Percentiles rank a stretch among this genome's conserved stretches.
These are phyloP conservation scores for Hephaestus fuliginosus DNA, from an alignment of 2,797 vertebrate species.

Conservation along the genomic window DNA sequence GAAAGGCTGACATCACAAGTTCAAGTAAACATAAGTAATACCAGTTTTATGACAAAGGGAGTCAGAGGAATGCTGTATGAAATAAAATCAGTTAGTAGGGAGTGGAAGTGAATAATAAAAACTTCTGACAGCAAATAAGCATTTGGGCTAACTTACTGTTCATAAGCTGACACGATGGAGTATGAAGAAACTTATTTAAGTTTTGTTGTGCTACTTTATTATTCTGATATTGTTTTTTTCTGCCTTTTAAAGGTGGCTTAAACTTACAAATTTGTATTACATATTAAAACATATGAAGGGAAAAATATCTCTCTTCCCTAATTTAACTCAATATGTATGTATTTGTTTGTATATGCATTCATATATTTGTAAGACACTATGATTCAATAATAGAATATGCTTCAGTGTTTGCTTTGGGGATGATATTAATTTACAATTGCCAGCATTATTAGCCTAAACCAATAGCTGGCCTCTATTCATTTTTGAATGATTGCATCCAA, in stretches of 20 bases:
- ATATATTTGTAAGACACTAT: not conserved
- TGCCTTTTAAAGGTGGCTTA: not conserved
- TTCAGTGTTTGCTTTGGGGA: not conserved
- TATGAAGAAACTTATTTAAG: not conserved
- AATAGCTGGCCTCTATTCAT: not conserved
- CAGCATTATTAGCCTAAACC: not conserved
- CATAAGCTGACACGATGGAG: constrained; percentile 8
- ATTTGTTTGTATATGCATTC: not conserved
- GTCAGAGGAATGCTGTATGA: too few relatives aligned
- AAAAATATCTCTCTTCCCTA: not conserved
- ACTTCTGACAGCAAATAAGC: not conserved
- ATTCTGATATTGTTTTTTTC: not conserved
- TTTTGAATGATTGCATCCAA: not conserved
- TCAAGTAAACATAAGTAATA: too few relatives aligned
- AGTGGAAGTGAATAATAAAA: not conserved
- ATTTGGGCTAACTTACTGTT: not conserved
- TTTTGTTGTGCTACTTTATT: not conserved
- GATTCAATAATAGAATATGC: not conserved
- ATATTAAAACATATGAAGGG: not conserved
- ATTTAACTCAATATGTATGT: not conserved
- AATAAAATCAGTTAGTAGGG: not conserved
- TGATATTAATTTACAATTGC: not conserved
- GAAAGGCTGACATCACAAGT: too few relatives aligned
- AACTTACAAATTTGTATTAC: not conserved
- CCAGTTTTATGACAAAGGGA: too few relatives aligned